Evolutionary conservation across 2,797 vertebrate species (phyloP).

Genomic region (Eupleurogrammus muticus): DNA sequence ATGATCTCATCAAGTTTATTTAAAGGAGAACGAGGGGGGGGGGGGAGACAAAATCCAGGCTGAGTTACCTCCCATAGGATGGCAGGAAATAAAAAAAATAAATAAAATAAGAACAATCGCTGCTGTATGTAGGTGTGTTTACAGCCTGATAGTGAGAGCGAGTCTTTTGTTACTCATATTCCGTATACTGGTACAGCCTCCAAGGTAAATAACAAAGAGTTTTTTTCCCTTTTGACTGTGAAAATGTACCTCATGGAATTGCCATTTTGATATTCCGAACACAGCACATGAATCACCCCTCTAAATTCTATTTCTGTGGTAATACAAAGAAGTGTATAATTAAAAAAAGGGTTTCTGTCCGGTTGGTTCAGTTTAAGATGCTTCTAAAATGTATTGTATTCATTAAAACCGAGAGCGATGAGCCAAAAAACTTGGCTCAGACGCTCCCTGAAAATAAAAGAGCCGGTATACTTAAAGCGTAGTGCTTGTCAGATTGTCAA

Average conservation of each 20-base stretch:
- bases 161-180: conserved; percentile 6
- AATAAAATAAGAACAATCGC: neutral
- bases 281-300: neutral
- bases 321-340: neutral
- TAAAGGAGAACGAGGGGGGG: no score
- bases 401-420: no score
- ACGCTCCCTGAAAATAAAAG: no score
- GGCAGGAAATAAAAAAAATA: neutral
- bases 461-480: no score
- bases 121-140: neutral
- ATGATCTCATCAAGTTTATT: conserved; percentile 4
- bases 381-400: neutral
- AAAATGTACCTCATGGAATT: neutral
- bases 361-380: neutral
- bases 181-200: neutral
- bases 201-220: neutral
- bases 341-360: neutral
- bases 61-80: neutral
- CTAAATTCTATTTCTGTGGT: neutral
- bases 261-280: conserved; percentile 1
- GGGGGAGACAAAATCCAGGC: neutral
- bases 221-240: neutral
- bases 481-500: no score
- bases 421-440: no score
- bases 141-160: neutral